Evolutionary conservation across 2,888 invertebrate species (phyloP).

Genomic region (Ceramica pisi): DNA sequence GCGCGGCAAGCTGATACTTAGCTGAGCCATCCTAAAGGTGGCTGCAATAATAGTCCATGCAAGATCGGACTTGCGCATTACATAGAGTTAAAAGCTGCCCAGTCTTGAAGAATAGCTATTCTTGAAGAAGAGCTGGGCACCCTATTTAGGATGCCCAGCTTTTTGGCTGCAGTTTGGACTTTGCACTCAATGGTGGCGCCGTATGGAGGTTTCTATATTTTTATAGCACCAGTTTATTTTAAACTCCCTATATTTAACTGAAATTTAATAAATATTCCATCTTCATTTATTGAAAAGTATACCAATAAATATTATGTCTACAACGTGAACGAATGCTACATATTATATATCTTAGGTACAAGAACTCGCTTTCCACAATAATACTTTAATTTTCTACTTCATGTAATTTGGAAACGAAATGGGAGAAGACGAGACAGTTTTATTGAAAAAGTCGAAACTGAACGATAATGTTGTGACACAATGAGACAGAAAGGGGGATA

Average conservation of each 20-base stretch:
- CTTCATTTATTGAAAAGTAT: not conserved
- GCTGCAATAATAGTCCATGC: too few species aligned
- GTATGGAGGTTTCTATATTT: too few species aligned
- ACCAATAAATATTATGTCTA: not conserved
- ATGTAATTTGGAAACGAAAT: constrained; percentile 52
- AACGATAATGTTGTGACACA: constrained; percentile 25
- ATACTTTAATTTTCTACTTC: constrained; percentile 57
- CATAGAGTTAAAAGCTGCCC: too few species aligned
- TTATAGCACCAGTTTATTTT: not conserved
- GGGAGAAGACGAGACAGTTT: constrained; percentile 45
- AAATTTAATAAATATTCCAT: constrained; percentile 13
- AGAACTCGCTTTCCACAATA: constrained; percentile 23
- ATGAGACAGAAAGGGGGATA: not conserved
- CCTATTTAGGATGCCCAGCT: too few species aligned
- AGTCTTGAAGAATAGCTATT: too few species aligned
- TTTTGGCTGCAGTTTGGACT: too few species aligned
- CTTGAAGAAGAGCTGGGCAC: too few species aligned
- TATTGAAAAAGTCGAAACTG: constrained; percentile 50
- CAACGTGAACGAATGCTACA: not conserved
- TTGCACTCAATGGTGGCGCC: too few species aligned
- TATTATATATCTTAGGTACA: constrained; percentile 4
- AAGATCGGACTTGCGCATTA: too few species aligned
- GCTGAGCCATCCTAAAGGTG: too few species aligned
- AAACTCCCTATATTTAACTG: not conserved
- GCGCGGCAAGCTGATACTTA: too few species aligned